These are phyloP conservation scores for Poeciliopsis infans DNA, from an alignment of 2,797 vertebrate genomes.

Conservation along the genomic window DNA sequence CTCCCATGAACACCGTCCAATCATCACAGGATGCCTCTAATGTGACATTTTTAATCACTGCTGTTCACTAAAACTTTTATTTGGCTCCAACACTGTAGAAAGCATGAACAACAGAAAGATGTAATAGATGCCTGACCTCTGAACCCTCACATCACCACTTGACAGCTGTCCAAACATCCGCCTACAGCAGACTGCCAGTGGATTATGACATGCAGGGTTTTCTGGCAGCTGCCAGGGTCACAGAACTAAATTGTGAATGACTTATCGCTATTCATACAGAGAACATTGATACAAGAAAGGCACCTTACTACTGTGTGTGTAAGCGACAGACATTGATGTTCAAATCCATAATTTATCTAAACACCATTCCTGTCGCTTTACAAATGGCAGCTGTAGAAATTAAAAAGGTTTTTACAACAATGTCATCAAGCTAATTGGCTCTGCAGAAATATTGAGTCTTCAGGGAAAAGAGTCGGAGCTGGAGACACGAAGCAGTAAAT, in stretches of 20 bases:
- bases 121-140: conserved; percentile 38
- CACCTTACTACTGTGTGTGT: conserved; percentile 12
- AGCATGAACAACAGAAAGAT: conserved; percentile 22
- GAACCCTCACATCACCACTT: conserved; percentile 54
- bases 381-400: conserved; percentile 39
- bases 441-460: conserved; percentile 32
- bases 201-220: conserved; percentile 18
- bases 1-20: not conserved
- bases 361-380: conserved; percentile 28
- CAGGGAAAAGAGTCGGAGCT: conserved; percentile 19
- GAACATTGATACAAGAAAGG: conserved; percentile 4
- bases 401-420: conserved; percentile 52
- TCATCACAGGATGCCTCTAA: not conserved
- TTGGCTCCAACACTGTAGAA: conserved; percentile 5
- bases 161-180: conserved; percentile 41
- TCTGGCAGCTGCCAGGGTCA: conserved; percentile 35
- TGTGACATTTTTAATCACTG: not conserved
- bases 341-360: conserved; percentile 33
- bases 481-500: conserved; percentile 50
- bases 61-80: not conserved
- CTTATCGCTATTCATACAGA: conserved; percentile 12
- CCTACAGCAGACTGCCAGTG: conserved; percentile 28
- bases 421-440: conserved; percentile 57
- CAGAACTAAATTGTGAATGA: conserved; percentile 14
- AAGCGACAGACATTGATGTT: conserved; percentile 38